These are phyloP conservation scores for Eretmochelys imbricata DNA, from an alignment of 2,113 vertebrate genomes.

Conservation along the genomic window DNA sequence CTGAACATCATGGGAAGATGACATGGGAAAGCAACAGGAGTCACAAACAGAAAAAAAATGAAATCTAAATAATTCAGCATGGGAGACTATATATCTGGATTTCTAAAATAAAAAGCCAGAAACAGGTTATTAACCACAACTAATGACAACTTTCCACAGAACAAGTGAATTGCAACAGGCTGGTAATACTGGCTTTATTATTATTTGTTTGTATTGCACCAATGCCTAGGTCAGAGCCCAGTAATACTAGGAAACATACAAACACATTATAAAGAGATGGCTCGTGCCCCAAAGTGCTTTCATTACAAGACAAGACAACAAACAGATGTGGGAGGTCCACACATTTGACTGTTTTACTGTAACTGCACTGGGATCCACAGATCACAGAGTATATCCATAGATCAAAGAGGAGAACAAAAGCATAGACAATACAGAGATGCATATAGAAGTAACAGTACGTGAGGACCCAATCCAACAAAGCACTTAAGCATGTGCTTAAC, in stretches of 20 bases:
- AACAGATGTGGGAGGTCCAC: not conserved
- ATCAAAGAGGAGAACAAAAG: not conserved
- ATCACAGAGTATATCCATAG: fast-evolving
- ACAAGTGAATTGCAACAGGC: not conserved
- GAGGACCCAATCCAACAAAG: not conserved
- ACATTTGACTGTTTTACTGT: not conserved
- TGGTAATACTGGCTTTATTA: not conserved
- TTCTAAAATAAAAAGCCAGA: not conserved
- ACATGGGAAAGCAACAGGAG: not conserved
- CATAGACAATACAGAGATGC: not conserved
- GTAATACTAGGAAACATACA: not conserved
- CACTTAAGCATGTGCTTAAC: not conserved
- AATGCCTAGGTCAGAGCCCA: not conserved
- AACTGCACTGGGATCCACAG: not conserved
- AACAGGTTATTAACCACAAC: not conserved
- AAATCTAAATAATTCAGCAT: not conserved
- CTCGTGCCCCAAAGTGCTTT: not conserved
- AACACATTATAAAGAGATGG: not conserved
- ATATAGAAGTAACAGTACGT: not conserved
- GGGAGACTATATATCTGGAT: not conserved
- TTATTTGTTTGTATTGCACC: not conserved
- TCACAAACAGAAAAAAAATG: not conserved
- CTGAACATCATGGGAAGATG: not conserved
- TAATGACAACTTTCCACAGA: not conserved
- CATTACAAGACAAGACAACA: not conserved